Conservation (phyloP, 1,140 invertebrate species). For the Drosophila miranda region DNA sequence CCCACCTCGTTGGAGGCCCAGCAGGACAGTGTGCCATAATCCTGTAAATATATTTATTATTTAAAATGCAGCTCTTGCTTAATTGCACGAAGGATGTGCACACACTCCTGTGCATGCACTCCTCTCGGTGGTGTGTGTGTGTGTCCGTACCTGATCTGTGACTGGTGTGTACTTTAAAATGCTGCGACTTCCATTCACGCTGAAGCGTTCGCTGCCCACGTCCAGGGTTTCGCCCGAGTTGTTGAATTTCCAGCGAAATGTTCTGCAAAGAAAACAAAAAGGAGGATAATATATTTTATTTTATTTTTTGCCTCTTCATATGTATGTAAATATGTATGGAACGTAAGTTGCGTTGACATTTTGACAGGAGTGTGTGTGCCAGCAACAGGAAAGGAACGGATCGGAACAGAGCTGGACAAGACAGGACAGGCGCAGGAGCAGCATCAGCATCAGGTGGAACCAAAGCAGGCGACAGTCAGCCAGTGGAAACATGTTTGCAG, state of each 20-base stretch:
- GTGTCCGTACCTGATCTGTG: conserved; percentile 84
- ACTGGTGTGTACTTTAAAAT: conserved; percentile 89
- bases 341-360: conserved; percentile 71
- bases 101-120: too few relatives aligned
- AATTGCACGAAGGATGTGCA: conserved; percentile 36
- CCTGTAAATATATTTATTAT: conserved; percentile 75
- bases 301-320: too few relatives aligned
- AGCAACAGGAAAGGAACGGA: conserved; percentile 13
- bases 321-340: conserved; percentile 32
- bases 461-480: conserved; percentile 20
- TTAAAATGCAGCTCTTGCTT: conserved; percentile 59
- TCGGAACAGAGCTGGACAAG: too few relatives aligned
- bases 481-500: conserved; percentile 65
- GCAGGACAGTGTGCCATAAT: conserved; percentile 91
- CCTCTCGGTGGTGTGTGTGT: not conserved
- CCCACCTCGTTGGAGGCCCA: conserved; percentile 91
- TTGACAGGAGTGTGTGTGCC: conserved; percentile 62
- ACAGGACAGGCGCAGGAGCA: not conserved
- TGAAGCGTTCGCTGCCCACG: conserved; percentile 88
- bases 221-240: conserved; percentile 93
- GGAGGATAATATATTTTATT: not conserved
- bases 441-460: not conserved
- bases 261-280: conserved; percentile 78
- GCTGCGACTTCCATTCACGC: conserved; percentile 87
- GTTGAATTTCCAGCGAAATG: conserved; percentile 96